Evolutionary conservation across 1,140 invertebrate genomes (phyloP), one percentile per base, ranked within the genome.

Genomic region (Drosophila sp.): DNA sequence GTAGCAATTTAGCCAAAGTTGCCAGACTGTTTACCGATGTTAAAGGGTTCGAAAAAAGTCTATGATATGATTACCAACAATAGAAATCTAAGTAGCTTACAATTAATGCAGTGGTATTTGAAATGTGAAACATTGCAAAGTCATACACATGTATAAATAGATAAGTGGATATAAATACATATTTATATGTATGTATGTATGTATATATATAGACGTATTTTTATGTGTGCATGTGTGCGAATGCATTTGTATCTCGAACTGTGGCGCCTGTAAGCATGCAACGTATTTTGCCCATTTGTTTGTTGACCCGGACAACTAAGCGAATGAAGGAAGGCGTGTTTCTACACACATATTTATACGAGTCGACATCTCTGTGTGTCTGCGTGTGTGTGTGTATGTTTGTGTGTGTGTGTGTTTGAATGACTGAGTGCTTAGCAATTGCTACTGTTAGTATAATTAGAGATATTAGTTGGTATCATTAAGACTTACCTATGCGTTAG

Each of bases 201-300:
- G 32, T 16, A 41, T 4, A 25, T 4, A 27, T 45, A 50, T 38
- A 59, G 6, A 34, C 4, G 3, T 38, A 21, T 50, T 13, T 50
- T 7, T 7, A 18, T 32, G 34, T 29, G 36, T 45, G 38, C 36
- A 27, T 43, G 32, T 5, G 25, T 13, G 16, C 13, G 40, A 32
- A 25, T 65, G 61, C 50, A 56, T 25, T 70, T 54, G 61, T 51
- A 57, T 38, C 41, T 51, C 41, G 8, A 50, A 38, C 62, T 34
- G 62, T 45, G 48, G 56, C 70, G 70, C 63, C 72, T 71, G 54
- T 36, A 77, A 77, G 59, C 72, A 75, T 74, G 72, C 65, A 77
- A 77, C 36, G 65, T 54, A 75, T 70, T 77, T 75, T 77, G 53
- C 46, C 57, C 66, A 61, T 77, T 71, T 77, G 65, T 70, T 74